Evolutionary conservation across 2,888 invertebrate genomes (phyloP).

Genomic region (Volucella bombylans): DNA sequence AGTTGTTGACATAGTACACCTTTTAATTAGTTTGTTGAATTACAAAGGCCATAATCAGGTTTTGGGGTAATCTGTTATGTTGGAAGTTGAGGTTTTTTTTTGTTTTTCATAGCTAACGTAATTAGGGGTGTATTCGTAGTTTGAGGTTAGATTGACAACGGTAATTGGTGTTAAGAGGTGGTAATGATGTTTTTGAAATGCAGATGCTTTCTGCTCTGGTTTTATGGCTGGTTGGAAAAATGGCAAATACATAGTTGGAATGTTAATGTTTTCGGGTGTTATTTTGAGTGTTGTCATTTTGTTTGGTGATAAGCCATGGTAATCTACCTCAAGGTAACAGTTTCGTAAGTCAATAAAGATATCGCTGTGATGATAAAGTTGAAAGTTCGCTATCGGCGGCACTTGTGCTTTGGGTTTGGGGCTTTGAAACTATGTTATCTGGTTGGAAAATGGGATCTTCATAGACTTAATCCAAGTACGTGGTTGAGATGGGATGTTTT

Average conservation of each 20-base stretch:
- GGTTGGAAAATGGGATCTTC: no score
- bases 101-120: constrained; percentile 6
- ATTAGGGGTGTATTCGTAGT: not conserved
- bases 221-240: not conserved
- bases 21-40: constrained; percentile 69
- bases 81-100: constrained; percentile 49
- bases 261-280: no score
- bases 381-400: no score
- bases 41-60: constrained; percentile 56
- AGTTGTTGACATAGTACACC: constrained; percentile 67
- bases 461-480: no score
- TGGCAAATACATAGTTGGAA: not conserved
- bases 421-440: no score
- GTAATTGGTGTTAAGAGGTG: constrained; percentile 12
- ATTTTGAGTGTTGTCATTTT: no score
- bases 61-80: constrained; percentile 47
- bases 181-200: not conserved
- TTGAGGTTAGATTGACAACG: constrained; percentile 15
- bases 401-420: no score
- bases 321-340: no score
- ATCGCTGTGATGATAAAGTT: no score
- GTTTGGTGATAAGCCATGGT: no score
- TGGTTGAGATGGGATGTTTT: no score
- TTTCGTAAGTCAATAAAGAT: no score
- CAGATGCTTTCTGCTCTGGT: not conserved